Conservation (phyloP, 2,888 invertebrate species). For the Synanthedon myopaeformis region DNA sequence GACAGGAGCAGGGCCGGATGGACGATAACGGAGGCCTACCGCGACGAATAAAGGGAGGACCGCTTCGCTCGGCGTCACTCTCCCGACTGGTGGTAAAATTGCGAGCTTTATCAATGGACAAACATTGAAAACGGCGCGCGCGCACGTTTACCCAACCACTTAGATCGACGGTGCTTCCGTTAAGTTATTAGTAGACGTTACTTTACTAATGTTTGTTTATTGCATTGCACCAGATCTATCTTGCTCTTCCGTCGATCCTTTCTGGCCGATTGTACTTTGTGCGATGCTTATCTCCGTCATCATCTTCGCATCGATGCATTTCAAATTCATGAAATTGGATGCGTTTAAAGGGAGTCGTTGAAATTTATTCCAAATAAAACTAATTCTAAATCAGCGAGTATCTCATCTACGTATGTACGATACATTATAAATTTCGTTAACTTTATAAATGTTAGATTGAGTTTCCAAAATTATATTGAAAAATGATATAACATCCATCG, state of each 20-base stretch:
- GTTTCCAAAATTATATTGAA: no score
- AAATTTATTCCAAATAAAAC: no score
- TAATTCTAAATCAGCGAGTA: no score
- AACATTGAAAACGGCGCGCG: conserved; percentile 33
- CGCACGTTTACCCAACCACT: conserved; percentile 48
- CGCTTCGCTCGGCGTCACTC: conserved; percentile 44
- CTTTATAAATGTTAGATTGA: no score
- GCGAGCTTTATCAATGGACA: conserved; percentile 53
- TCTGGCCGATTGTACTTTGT: no score
- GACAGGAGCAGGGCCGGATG: conserved; percentile 26
- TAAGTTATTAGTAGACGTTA: conserved; percentile 35
- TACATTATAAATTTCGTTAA: no score
- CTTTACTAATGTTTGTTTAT: conserved; percentile 35
- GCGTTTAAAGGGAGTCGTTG: no score
- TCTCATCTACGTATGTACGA: no score
- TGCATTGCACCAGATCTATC: conserved; percentile 13
- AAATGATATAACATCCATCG: not conserved
- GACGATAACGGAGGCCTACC: conserved; percentile 16
- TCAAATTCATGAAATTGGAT: no score
- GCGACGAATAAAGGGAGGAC: conserved; percentile 24
- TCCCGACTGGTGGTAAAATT: conserved; percentile 51
- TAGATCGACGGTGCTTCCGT: conserved; percentile 58
- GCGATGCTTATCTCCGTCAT: no score
- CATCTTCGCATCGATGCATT: no score
- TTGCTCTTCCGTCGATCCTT: no score